Conservation (phyloP, 2,888 invertebrate genomes). For the Spisula subtruncata region DNA sequence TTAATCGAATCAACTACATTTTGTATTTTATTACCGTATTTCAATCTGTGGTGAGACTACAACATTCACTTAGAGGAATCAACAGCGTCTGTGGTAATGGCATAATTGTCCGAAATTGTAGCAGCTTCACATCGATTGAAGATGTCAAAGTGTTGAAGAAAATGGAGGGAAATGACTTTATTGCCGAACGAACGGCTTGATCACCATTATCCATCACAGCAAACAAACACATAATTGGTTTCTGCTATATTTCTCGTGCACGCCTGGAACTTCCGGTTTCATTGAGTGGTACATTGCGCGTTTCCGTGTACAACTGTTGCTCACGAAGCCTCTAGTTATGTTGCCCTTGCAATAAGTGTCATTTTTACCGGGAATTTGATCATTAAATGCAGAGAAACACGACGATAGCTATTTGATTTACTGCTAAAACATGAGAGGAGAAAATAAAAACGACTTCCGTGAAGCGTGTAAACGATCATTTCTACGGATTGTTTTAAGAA, state of each 20-base stretch:
- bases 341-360: constrained; percentile 4
- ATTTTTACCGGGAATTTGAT: not conserved
- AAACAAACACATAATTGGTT: constrained; percentile 22
- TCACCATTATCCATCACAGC: not conserved
- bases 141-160: constrained; percentile 7
- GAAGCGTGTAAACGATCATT: constrained; percentile 29
- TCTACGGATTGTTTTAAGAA: constrained; percentile 35
- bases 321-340: not conserved
- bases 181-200: not conserved
- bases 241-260: constrained; percentile 16
- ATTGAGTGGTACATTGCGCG: constrained; percentile 1
- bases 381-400: constrained; percentile 2
- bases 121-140: not conserved
- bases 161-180: not conserved
- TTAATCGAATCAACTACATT: no score
- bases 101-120: not conserved
- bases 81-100: not conserved
- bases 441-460: not conserved
- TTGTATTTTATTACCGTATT: no score
- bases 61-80: not conserved
- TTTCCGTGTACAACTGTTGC: constrained; percentile 24
- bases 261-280: not conserved
- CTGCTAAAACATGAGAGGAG: not conserved
- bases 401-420: constrained; percentile 15
- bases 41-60: no score